Evolutionary conservation across 2,113 vertebrate species (phyloP).

Genomic region (Barnardius zonarius): DNA sequence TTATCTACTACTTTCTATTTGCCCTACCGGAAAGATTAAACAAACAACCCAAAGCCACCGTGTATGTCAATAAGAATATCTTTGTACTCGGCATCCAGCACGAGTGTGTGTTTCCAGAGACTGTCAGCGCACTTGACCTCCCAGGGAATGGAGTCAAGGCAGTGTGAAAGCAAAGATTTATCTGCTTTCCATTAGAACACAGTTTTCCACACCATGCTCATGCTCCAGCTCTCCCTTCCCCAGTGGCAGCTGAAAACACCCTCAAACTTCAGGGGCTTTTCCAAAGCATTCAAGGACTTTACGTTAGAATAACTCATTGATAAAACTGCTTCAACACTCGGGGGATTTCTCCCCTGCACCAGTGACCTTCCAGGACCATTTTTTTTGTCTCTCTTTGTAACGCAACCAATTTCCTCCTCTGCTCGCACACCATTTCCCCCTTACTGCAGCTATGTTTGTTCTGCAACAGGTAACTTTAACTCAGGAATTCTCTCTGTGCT

Average conservation of each 20-base stretch:
- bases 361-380: neutral
- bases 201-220: neutral
- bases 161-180: neutral
- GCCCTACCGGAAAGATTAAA: conserved; percentile 31
- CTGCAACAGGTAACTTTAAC: neutral
- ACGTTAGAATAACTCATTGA: neutral
- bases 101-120: neutral
- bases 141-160: neutral
- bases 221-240: fast-evolving
- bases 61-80: neutral
- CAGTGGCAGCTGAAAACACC: neutral
- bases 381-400: neutral
- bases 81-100: neutral
- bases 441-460: fast-evolving
- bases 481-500: neutral
- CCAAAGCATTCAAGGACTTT: neutral
- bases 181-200: neutral
- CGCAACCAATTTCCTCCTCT: neutral
- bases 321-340: neutral
- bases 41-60: conserved; percentile 18
- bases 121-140: neutral
- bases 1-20: conserved; percentile 16
- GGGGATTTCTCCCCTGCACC: neutral
- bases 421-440: neutral
- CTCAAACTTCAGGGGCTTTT: neutral